Percentiles rank a stretch among this genome's conserved stretches.
phyloP scores from a whole-genome alignment of 2,113 vertebrate genomes.

The Gavialis gangeticus region DNA sequence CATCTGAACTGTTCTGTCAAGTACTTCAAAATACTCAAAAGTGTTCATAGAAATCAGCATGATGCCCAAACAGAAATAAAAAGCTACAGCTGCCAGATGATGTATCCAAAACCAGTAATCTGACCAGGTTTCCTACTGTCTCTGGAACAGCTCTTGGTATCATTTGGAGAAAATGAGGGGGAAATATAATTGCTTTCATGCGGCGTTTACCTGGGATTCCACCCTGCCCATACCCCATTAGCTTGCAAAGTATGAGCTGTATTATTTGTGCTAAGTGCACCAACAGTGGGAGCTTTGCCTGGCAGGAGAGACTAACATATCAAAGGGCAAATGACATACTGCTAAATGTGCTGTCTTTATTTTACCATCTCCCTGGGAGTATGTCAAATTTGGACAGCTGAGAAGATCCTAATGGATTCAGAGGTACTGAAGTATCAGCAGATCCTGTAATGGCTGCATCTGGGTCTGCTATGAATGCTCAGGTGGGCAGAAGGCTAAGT shows the following conservation, averaged over 20 bases:
- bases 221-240: background rate
- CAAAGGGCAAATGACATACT: constrained; percentile 57
- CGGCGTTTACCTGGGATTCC: background rate
- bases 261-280: constrained; percentile 15
- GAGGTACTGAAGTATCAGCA: constrained; percentile 4
- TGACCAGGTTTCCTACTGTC: background rate
- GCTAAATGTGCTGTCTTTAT: constrained; percentile 38
- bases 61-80: constrained; percentile 33
- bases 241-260: constrained; percentile 1
- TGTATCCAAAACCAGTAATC: background rate
- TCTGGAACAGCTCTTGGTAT: background rate
- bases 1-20: constrained; percentile 14
- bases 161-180: background rate
- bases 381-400: constrained; percentile 40
- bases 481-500: background rate
- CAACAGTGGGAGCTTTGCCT: background rate
- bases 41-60: background rate
- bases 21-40: constrained; percentile 14
- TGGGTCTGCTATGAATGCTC: background rate
- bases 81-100: constrained; percentile 2
- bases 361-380: constrained; percentile 48
- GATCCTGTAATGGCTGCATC: constrained; percentile 6
- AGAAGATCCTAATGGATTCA: constrained; percentile 51
- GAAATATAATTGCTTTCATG: constrained; percentile 16
- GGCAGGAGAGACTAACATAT: constrained; percentile 36